phyloP scores from a whole-genome alignment of 2,888 invertebrate genomes.

The Psylliodes chrysocephalus region DNA sequence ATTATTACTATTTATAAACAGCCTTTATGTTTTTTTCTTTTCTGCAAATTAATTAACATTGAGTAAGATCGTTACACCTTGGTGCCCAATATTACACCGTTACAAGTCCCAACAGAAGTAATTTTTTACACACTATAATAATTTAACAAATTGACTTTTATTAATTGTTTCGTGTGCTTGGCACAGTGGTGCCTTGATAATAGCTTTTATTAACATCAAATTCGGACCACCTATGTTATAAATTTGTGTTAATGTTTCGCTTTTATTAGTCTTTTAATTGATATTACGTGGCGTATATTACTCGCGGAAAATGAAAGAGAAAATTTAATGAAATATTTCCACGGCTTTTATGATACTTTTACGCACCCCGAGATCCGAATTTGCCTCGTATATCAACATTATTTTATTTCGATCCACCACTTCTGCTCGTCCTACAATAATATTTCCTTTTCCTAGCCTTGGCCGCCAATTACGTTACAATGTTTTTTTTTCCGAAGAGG shows the following conservation, averaged over 20 bases:
- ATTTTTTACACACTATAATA: too few relatives aligned
- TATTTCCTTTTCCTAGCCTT: neutral
- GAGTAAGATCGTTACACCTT: too few relatives aligned
- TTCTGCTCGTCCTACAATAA: neutral
- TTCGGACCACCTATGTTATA: neutral
- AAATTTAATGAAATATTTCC: neutral
- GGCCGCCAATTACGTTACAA: neutral
- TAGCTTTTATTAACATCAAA: too few relatives aligned
- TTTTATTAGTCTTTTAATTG: neutral
- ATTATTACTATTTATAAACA: too few relatives aligned
- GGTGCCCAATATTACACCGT: too few relatives aligned
- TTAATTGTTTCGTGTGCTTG: too few relatives aligned
- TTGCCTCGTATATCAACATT: slow-evolving; percentile 2
- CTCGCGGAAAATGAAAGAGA: neutral
- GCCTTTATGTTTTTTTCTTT: too few relatives aligned
- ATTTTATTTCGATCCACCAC: neutral
- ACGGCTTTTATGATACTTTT: neutral
- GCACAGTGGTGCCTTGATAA: too few relatives aligned
- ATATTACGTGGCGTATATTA: neutral
- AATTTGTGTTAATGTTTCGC: neutral
- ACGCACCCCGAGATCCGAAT: neutral
- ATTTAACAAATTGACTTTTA: too few relatives aligned
- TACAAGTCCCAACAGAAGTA: too few relatives aligned
- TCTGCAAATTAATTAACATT: too few relatives aligned
- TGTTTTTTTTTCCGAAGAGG: neutral